phyloP scores from a whole-genome alignment of 1,140 invertebrate species.

The Leptopilina boulardi region DNA sequence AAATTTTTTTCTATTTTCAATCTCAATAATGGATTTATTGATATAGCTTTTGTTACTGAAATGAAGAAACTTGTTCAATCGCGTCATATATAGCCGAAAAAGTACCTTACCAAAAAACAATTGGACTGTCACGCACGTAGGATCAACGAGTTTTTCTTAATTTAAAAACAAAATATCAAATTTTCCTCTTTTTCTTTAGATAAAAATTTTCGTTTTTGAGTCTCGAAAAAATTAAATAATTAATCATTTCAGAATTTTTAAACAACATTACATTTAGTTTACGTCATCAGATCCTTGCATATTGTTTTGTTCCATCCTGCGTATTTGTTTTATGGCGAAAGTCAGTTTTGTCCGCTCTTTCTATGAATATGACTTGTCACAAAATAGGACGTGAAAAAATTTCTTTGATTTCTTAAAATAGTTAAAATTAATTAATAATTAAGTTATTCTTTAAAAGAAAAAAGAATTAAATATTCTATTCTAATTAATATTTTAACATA shows the following conservation, averaged over 20 bases:
- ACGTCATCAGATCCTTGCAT: slow-evolving; percentile 28
- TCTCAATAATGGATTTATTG: neutral
- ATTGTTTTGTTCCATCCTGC: slow-evolving; percentile 27
- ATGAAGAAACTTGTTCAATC: slow-evolving; percentile 24
- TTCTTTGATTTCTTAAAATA: neutral
- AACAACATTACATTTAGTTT: slow-evolving; percentile 2
- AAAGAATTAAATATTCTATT: too few relatives aligned
- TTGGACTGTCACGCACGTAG: slow-evolving; percentile 24
- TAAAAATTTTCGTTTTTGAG: neutral
- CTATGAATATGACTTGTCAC: neutral
- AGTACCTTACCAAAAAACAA: neutral
- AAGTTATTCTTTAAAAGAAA: too few relatives aligned
- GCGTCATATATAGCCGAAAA: neutral
- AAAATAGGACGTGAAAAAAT: neutral
- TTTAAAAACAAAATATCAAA: neutral
- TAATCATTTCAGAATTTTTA: neutral
- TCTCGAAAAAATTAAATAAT: neutral
- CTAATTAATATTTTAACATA: too few relatives aligned
- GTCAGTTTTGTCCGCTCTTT: slow-evolving; percentile 30
- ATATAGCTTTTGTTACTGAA: neutral
- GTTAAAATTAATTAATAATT: neutral
- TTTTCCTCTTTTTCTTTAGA: neutral
- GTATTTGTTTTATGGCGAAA: slow-evolving; percentile 14
- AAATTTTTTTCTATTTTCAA: neutral
- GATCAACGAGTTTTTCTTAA: neutral